Conservation (phyloP, 1,140 invertebrate species). For the Lordiphosa clarofinis region DNA sequence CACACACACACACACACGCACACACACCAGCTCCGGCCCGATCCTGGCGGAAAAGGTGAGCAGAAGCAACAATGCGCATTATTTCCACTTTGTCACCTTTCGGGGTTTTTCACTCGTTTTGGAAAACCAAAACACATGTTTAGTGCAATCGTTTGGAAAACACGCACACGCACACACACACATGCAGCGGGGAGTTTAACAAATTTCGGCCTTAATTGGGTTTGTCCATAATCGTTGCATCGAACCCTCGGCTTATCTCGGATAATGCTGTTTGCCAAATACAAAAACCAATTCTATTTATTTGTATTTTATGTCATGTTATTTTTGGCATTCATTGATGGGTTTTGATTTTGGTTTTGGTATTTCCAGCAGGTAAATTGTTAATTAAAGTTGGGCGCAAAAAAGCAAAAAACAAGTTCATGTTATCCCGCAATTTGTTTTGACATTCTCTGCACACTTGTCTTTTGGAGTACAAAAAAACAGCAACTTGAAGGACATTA, state of each 20-base stretch:
- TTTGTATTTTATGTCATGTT: conserved; percentile 59
- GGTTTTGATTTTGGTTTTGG: conserved; percentile 8
- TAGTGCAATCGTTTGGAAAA: conserved; percentile 74
- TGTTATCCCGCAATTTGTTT: conserved; percentile 27
- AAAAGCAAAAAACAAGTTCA: neutral
- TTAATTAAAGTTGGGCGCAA: neutral
- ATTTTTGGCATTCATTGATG: conserved; percentile 50
- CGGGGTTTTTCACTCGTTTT: conserved; percentile 59
- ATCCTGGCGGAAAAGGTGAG: conserved; percentile 55
- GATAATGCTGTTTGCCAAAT: conserved; percentile 78
- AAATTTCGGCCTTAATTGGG: conserved; percentile 73
- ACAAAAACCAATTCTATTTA: conserved; percentile 69
- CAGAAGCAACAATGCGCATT: conserved; percentile 65
- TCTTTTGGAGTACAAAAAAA: conserved; percentile 18
- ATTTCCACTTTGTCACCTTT: conserved; percentile 79
- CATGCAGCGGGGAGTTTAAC: conserved; percentile 17
- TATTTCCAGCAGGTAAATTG: neutral
- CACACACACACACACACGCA: neutral
- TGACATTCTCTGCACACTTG: conserved; percentile 29
- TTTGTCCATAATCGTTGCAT: conserved; percentile 77
- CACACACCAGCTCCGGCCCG: conserved; percentile 23
- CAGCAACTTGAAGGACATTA: conserved; percentile 35
- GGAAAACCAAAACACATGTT: conserved; percentile 77
- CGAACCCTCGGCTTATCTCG: conserved; percentile 76
- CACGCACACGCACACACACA: conserved; percentile 11